Evolutionary conservation across 92 coral and sea anemone genomes (phyloP).

Genomic region (Micromussa lordhowensis): DNA sequence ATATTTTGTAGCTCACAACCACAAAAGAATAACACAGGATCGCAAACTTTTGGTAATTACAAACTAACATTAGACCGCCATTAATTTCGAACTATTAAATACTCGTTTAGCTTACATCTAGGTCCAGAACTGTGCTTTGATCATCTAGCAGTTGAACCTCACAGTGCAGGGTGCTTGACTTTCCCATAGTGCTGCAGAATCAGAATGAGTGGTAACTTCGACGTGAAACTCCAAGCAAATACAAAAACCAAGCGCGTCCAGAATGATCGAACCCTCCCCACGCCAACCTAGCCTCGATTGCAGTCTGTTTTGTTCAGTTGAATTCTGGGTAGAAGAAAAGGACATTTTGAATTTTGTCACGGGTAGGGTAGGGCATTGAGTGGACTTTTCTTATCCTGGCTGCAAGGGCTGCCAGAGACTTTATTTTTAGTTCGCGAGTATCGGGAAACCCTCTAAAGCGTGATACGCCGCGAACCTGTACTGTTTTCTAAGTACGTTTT

Average conservation of each 20-base stretch:
- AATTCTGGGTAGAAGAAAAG: slow-evolving; percentile 1
- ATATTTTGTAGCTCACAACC: neutral
- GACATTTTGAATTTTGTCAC: neutral
- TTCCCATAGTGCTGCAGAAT: slow-evolving; percentile 30
- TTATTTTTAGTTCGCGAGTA: no score
- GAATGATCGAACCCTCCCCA: slow-evolving; percentile 23
- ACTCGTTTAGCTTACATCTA: slow-evolving; percentile 27
- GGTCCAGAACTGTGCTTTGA: slow-evolving; percentile 27
- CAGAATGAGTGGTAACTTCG: neutral
- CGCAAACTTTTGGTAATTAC: neutral
- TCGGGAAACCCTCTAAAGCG: no score
- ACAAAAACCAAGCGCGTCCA: neutral
- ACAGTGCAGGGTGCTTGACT: slow-evolving; percentile 24
- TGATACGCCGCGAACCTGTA: no score
- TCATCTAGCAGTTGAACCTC: slow-evolving; percentile 59
- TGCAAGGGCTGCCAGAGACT: no score
- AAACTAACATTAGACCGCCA: neutral
- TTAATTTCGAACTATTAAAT: neutral
- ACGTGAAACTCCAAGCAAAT: neutral
- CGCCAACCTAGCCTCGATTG: slow-evolving; percentile 25
- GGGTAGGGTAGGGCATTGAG: neutral
- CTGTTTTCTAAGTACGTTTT: no score
- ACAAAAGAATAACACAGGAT: neutral
- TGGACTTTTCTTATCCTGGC: no score
- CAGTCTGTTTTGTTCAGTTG: slow-evolving; percentile 10